phyloP scores from a whole-genome alignment of 2,113 vertebrate genomes.

The Odobenus rosmarus region DNA sequence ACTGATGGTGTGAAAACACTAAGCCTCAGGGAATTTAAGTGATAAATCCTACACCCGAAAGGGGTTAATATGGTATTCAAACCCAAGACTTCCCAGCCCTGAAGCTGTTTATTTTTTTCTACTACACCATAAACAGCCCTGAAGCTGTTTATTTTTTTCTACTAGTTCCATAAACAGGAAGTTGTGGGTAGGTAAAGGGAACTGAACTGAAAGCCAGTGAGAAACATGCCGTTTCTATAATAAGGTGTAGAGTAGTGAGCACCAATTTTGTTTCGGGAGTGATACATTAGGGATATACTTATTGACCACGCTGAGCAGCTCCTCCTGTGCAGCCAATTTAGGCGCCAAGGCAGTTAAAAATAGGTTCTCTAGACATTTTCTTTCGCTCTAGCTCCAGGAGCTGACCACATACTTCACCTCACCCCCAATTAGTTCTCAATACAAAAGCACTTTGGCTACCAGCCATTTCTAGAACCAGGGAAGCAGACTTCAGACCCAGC shows the following conservation, averaged over 20 bases:
- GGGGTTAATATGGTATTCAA: neutral
- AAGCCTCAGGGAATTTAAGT: neutral
- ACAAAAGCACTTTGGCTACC: conserved; percentile 60
- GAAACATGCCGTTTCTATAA: neutral
- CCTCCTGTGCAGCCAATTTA: neutral
- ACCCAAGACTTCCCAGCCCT: neutral
- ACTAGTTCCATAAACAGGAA: neutral
- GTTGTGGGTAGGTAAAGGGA: neutral
- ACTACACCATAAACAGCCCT: neutral
- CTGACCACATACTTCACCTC: conserved; percentile 58
- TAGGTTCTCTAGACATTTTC: conserved; percentile 59
- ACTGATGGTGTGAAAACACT: neutral
- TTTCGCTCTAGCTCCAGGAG: conserved; percentile 43
- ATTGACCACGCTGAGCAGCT: neutral
- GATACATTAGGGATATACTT: conserved; percentile 39
- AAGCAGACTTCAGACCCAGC: neutral
- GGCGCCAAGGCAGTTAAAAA: conserved; percentile 70
- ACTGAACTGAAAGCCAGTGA: neutral
- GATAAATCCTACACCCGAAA: neutral
- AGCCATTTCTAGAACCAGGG: conserved; percentile 42
- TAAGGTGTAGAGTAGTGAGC: neutral
- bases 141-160: neutral
- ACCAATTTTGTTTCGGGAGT: neutral
- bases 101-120: neutral
- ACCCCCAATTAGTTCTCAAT: conserved; percentile 57